Conservation (phyloP, 2,888 invertebrate genomes). For the Brenthis daphne region DNA sequence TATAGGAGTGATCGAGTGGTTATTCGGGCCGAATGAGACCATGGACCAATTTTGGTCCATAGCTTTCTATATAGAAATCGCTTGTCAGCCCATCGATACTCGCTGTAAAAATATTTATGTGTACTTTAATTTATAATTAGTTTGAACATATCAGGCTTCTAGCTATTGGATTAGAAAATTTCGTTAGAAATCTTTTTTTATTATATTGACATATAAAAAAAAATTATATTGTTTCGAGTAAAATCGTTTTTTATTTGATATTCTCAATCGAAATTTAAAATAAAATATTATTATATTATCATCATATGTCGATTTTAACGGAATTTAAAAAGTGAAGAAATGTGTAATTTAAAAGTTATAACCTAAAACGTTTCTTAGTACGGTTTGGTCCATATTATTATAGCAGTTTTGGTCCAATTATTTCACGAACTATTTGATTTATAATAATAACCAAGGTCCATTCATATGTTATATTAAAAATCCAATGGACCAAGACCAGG, state of each 20-base stretch:
- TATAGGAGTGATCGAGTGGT: conserved; percentile 4
- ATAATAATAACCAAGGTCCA: too few relatives aligned
- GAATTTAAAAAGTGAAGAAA: neutral
- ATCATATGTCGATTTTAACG: too few relatives aligned
- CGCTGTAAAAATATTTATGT: conserved; percentile 19
- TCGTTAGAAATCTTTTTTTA: neutral
- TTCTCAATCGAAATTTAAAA: too few relatives aligned
- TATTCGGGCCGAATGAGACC: too few relatives aligned
- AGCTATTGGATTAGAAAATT: neutral
- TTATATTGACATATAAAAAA: neutral
- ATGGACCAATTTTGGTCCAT: too few relatives aligned
- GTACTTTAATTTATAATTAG: conserved; percentile 28
- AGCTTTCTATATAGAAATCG: too few relatives aligned
- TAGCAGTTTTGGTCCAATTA: neutral
- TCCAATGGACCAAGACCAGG: too few relatives aligned
- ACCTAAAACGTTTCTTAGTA: neutral
- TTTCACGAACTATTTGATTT: neutral
- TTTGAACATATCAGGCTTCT: conserved; percentile 37
- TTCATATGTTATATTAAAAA: too few relatives aligned
- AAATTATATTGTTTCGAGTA: too few relatives aligned
- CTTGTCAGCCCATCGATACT: neutral
- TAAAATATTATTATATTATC: too few relatives aligned
- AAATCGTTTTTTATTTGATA: too few relatives aligned
- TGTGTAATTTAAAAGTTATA: conserved; percentile 1
- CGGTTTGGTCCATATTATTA: conserved; percentile 2